These are phyloP conservation scores for Silurus lanzhouensis DNA, from an alignment of 2,797 vertebrate species.

Conservation along the genomic window DNA sequence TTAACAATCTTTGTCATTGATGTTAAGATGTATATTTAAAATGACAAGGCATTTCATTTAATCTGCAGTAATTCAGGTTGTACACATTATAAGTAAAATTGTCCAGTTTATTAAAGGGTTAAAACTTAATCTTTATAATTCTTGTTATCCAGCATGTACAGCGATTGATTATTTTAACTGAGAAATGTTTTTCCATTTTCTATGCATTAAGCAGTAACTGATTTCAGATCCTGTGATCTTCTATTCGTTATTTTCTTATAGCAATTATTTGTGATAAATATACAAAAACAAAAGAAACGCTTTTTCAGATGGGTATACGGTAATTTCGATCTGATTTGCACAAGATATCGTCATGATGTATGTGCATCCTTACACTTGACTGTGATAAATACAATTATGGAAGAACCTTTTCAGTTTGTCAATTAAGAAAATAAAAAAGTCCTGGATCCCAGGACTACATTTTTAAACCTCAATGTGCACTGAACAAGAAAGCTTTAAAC, in stretches of 20 bases:
- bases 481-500: slow-evolving; percentile 6
- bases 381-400: neutral
- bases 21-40: neutral
- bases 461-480: neutral
- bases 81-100: neutral
- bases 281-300: neutral
- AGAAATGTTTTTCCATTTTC: neutral
- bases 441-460: neutral
- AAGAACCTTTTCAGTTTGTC: too few species aligned
- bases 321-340: neutral
- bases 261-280: neutral
- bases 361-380: neutral
- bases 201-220: neutral
- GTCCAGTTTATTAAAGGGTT: neutral
- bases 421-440: too few species aligned
- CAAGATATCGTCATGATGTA: neutral
- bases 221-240: neutral
- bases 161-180: neutral
- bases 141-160: too few species aligned
- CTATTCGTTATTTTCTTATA: neutral
- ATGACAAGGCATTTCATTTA: neutral
- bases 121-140: neutral
- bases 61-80: neutral
- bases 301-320: neutral
- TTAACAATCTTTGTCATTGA: neutral